These are phyloP conservation scores for Synanthedon formicaeformis DNA, from an alignment of 2,888 invertebrate species.

Conservation along the genomic window DNA sequence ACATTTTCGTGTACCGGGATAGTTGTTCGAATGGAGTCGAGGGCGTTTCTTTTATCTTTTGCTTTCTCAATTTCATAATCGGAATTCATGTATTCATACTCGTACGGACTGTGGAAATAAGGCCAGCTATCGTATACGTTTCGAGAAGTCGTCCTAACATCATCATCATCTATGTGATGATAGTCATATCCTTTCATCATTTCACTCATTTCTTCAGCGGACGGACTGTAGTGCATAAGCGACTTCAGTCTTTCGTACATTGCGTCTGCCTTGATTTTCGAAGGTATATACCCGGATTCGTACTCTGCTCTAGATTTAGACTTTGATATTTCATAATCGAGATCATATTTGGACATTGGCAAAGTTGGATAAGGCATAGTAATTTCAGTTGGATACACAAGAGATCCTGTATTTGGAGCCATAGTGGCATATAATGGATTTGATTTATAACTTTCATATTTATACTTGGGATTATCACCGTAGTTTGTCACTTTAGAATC, in stretches of 20 bases:
- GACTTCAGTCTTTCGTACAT: constrained; percentile 29
- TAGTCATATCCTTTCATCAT: constrained; percentile 17
- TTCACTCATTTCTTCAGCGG: constrained; percentile 10
- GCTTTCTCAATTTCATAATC: constrained; percentile 29
- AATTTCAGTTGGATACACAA: neutral
- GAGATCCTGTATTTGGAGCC: neutral
- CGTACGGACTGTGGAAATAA: constrained; percentile 35
- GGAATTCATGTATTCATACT: constrained; percentile 32
- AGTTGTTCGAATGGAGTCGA: constrained; percentile 16
- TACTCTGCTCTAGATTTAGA: constrained; percentile 18
- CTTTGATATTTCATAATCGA: constrained; percentile 20
- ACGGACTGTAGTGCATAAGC: constrained; percentile 26
- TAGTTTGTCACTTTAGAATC: neutral
- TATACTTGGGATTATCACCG: neutral
- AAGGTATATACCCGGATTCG: constrained; percentile 15
- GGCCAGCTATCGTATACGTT: constrained; percentile 39
- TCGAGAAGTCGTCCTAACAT: constrained; percentile 35
- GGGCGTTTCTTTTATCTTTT: constrained; percentile 42
- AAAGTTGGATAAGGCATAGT: neutral
- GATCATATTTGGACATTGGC: constrained; percentile 7
- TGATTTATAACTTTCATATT: neutral
- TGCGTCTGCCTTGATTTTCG: constrained; percentile 20
- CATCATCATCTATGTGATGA: constrained; percentile 38
- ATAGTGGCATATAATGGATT: neutral
- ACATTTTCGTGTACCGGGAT: constrained; percentile 47